phyloP scores from a whole-genome alignment of 2,888 invertebrate genomes.

The Elegia similella region DNA sequence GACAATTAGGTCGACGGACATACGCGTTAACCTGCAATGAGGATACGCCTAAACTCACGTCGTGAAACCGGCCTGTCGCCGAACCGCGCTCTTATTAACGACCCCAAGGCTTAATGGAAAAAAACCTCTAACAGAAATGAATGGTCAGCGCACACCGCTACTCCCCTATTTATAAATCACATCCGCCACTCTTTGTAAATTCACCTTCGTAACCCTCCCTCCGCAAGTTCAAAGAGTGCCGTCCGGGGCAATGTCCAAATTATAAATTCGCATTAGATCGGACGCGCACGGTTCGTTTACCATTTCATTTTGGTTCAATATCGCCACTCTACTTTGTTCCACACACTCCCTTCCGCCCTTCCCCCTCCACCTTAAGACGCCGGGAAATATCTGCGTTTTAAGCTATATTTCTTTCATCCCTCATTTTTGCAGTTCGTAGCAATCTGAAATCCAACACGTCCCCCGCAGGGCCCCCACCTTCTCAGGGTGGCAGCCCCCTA shows the following conservation, averaged over 20 bases:
- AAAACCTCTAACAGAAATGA: slow-evolving; percentile 50
- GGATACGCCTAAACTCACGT: slow-evolving; percentile 77
- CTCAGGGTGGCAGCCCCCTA: slow-evolving; percentile 70
- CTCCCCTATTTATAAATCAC: slow-evolving; percentile 74
- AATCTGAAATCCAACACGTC: slow-evolving; percentile 83
- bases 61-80: slow-evolving; percentile 66
- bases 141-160: slow-evolving; percentile 52
- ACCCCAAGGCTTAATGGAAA: slow-evolving; percentile 55
- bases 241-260: slow-evolving; percentile 78
- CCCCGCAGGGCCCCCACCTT: slow-evolving; percentile 71
- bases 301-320: slow-evolving; percentile 82
- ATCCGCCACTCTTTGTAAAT: slow-evolving; percentile 72
- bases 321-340: slow-evolving; percentile 82
- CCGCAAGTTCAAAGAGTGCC: slow-evolving; percentile 75
- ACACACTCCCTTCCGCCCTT: slow-evolving; percentile 69
- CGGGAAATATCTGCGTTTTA: slow-evolving; percentile 83
- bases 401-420: slow-evolving; percentile 84
- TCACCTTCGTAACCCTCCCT: slow-evolving; percentile 62
- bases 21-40: slow-evolving; percentile 78
- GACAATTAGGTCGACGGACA: slow-evolving; percentile 80
- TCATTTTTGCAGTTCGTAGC: slow-evolving; percentile 83
- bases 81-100: slow-evolving; percentile 53
- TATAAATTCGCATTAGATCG: slow-evolving; percentile 82
- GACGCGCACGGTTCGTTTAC: slow-evolving; percentile 82
- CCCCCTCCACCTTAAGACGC: slow-evolving; percentile 75